Evolutionary conservation across 2,113 vertebrate species (phyloP).

Genomic region (Romanogobio albipinnatus): DNA sequence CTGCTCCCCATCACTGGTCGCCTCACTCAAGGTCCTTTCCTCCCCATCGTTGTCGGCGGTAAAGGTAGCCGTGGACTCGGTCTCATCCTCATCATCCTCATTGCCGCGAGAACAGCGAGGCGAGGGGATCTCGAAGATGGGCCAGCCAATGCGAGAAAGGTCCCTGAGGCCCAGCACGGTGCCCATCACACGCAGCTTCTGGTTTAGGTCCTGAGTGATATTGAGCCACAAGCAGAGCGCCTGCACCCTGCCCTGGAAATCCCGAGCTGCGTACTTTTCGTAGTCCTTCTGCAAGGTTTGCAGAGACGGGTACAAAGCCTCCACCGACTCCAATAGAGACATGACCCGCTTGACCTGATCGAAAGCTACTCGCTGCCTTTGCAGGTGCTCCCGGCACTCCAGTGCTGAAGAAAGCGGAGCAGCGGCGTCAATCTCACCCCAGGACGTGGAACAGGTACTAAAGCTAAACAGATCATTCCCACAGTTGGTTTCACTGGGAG

Average conservation of each 20-base stretch:
- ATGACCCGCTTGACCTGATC: conserved; percentile 97
- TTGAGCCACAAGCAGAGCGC: conserved; percentile 98
- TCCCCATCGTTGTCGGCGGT: conserved; percentile 85
- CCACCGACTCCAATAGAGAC: conserved; percentile 94
- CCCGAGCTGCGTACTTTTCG: conserved; percentile 92
- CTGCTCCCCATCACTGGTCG: conserved; percentile 62
- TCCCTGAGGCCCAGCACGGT: conserved; percentile 95
- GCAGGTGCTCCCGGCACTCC: conserved; percentile 87
- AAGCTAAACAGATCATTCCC: conserved; percentile 69
- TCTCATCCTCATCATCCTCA: conserved; percentile 74
- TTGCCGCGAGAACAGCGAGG: conserved; percentile 86
- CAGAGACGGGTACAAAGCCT: conserved; percentile 96
- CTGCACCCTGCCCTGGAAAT: conserved; percentile 99
- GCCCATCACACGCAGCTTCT: conserved; percentile 97
- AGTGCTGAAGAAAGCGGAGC: conserved; percentile 73
- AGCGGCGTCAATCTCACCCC: conserved; percentile 68
- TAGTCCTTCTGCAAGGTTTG: conserved; percentile 97
- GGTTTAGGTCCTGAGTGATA: conserved; percentile 98
- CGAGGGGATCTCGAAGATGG: conserved; percentile 97
- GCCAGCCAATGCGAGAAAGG: conserved; percentile 95
- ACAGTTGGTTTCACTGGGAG: conserved; percentile 73
- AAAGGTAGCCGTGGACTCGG: conserved; percentile 81
- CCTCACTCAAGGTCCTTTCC: conserved; percentile 56
- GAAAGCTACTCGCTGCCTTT: conserved; percentile 89
- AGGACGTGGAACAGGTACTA: conserved; percentile 59